phyloP scores from a whole-genome alignment of 2,888 invertebrate species.

The Gymnoscelis rufifasciata region DNA sequence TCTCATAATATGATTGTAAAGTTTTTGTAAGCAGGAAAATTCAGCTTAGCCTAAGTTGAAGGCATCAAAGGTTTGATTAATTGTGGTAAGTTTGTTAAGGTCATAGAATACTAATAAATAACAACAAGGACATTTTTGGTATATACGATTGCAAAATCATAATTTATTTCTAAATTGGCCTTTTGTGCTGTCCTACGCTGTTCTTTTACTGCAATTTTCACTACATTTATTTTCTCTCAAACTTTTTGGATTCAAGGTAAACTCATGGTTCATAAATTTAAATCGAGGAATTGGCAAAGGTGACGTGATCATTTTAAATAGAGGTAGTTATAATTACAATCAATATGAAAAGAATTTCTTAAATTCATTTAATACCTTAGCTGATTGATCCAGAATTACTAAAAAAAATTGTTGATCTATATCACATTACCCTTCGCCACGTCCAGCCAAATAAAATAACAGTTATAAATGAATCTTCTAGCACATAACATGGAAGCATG shows the following conservation, averaged over 20 bases:
- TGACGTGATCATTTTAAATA: not conserved
- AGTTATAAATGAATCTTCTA: slow-evolving; percentile 28
- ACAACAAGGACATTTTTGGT: no score
- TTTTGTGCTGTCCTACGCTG: slow-evolving; percentile 34
- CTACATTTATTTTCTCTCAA: slow-evolving; percentile 55
- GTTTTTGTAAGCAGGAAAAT: no score
- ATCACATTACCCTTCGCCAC: slow-evolving; percentile 9
- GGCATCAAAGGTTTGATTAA: no score
- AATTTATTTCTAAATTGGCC: not conserved
- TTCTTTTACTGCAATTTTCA: slow-evolving; percentile 39
- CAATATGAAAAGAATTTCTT: no score
- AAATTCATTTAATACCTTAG: no score
- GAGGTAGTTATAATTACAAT: no score
- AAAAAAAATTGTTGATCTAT: no score
- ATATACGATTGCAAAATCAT: not conserved
- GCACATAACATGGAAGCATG: slow-evolving; percentile 64
- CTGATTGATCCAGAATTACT: no score
- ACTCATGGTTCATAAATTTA: slow-evolving; percentile 30
- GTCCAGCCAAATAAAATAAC: slow-evolving; percentile 9
- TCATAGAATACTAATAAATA: no score
- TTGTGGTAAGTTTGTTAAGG: no score
- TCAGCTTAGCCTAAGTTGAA: no score
- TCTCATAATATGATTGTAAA: no score
- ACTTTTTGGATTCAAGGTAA: slow-evolving; percentile 59
- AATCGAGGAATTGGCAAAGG: slow-evolving; percentile 16